phyloP scores from a whole-genome alignment of 2,797 vertebrate species.

The Squalus acanthias region DNA sequence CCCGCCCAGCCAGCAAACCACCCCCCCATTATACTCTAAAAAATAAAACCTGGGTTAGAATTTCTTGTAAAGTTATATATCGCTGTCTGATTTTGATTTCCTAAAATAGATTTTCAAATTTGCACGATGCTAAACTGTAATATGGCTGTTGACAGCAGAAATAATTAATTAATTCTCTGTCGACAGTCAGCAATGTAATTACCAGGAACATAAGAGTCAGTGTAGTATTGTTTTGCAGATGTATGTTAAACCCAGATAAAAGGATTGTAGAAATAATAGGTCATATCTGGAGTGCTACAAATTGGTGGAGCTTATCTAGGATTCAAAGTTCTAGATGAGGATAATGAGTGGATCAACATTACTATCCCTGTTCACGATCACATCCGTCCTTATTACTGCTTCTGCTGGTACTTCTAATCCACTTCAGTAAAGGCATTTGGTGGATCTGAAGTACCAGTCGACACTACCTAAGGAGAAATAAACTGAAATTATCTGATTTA shows the following conservation, averaged over 20 bases:
- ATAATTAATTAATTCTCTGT: background rate
- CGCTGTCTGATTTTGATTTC: no score
- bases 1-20: background rate
- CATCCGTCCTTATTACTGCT: background rate
- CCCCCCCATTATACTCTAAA: background rate
- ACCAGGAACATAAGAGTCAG: background rate
- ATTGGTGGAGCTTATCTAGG: background rate
- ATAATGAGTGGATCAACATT: constrained; percentile 13
- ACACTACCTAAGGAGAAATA: background rate
- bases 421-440: background rate
- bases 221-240: background rate
- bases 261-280: background rate
- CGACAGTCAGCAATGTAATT: background rate
- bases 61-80: background rate
- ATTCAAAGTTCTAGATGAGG: background rate
- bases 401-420: background rate
- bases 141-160: background rate
- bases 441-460: background rate
- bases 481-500: background rate
- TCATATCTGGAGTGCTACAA: background rate
- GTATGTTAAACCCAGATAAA: constrained; percentile 3
- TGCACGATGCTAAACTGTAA: background rate
- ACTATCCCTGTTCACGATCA: background rate
- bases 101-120: background rate
- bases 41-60: background rate